phyloP scores from a whole-genome alignment of 2,797 vertebrate species.

The Sphaeramia orbicularis region DNA sequence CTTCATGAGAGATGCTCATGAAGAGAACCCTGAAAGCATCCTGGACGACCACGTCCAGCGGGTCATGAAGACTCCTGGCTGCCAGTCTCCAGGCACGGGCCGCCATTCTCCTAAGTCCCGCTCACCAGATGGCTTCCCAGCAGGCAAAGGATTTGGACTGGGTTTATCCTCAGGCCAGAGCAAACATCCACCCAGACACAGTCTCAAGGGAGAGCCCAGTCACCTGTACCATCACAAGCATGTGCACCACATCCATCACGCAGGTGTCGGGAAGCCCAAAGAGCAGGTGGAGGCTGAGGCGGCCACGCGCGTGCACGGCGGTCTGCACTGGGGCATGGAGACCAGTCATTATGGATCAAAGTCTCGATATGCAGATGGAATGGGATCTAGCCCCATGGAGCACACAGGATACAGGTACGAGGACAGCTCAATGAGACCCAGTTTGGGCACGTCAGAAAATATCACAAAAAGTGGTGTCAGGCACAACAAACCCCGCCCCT shows the following conservation, averaged over 20 bases:
- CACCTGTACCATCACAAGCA: slow-evolving; percentile 92
- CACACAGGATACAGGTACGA: slow-evolving; percentile 87
- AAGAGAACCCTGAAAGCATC: slow-evolving; percentile 98
- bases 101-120: slow-evolving; percentile 91
- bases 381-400: slow-evolving; percentile 81
- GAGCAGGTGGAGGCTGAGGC: slow-evolving; percentile 89
- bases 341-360: slow-evolving; percentile 87
- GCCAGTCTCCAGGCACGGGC: slow-evolving; percentile 93
- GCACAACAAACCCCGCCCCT: too few species aligned
- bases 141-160: slow-evolving; percentile 78
- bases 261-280: slow-evolving; percentile 84
- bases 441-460: background rate
- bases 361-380: slow-evolving; percentile 89
- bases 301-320: slow-evolving; percentile 79
- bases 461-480: too few species aligned
- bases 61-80: slow-evolving; percentile 96
- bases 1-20: slow-evolving; percentile 90
- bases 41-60: slow-evolving; percentile 97
- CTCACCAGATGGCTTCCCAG: slow-evolving; percentile 88
- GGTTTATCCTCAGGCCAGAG: slow-evolving; percentile 79
- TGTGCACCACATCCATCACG: slow-evolving; percentile 87
- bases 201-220: slow-evolving; percentile 83
- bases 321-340: slow-evolving; percentile 87
- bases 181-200: slow-evolving; percentile 87
- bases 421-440: too few species aligned